Evolutionary conservation across 2,113 vertebrate species (phyloP).

Genomic region (Amblyornis subalaris): DNA sequence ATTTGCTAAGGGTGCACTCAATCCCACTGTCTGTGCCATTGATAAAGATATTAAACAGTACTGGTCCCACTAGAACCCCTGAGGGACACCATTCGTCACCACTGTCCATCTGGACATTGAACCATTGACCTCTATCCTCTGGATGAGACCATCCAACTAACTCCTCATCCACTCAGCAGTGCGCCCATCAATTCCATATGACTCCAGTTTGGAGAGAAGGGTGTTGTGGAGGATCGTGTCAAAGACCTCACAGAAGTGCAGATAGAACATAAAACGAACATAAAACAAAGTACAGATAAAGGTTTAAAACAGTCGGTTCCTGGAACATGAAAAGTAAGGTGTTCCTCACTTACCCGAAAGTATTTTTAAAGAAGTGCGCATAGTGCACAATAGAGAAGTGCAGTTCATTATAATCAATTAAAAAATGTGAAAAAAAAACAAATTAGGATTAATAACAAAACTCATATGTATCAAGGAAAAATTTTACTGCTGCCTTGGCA

Average conservation of each 20-base stretch:
- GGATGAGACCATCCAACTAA: not conserved
- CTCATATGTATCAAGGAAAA: not conserved
- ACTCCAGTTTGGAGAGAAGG: not conserved
- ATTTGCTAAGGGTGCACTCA: not conserved
- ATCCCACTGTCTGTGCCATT: not conserved
- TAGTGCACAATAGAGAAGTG: not conserved
- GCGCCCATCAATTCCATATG: not conserved
- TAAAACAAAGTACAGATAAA: not conserved
- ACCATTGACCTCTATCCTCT: not conserved
- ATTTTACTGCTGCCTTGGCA: not conserved
- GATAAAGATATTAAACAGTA: not conserved
- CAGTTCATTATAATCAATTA: not conserved
- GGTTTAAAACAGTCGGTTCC: not conserved
- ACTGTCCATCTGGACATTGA: not conserved
- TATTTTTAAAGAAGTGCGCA: not conserved
- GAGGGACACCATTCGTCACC: not conserved
- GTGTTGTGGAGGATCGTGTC: fast-evolving
- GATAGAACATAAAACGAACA: not conserved
- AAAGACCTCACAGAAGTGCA: not conserved
- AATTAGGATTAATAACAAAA: not conserved
- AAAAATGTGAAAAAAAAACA: not conserved
- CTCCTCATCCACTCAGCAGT: not conserved
- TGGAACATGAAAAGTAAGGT: not conserved
- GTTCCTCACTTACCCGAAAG: not conserved
- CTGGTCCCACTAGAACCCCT: not conserved